Conservation (phyloP, 2,888 invertebrate genomes). For the Tinea trinotella region DNA sequence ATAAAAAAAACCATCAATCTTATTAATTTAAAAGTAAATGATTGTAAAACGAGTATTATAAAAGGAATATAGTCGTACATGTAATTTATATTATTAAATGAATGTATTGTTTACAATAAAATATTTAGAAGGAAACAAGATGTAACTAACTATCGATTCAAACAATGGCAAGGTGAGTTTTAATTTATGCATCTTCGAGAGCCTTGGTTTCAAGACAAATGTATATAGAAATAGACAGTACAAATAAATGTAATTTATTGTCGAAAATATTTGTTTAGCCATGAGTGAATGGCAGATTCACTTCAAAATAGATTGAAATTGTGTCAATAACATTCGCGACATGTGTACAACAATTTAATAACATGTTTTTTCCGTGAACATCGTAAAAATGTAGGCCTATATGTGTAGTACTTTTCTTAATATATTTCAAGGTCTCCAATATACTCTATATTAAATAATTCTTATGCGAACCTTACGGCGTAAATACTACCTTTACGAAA, state of each 20-base stretch:
- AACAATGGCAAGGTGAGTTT: slow-evolving; percentile 6
- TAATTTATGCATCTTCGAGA: slow-evolving; percentile 1
- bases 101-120: background rate
- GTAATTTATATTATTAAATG: background rate
- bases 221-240: slow-evolving; percentile 6
- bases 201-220: background rate
- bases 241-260: background rate
- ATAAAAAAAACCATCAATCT: too few species aligned
- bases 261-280: background rate
- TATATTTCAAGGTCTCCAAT: too few species aligned
- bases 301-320: background rate
- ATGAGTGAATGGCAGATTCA: background rate
- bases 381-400: too few species aligned
- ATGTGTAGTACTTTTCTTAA: too few species aligned
- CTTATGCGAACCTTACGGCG: too few species aligned
- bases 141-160: background rate
- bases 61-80: background rate
- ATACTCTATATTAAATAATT: too few species aligned
- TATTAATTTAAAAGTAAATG: too few species aligned
- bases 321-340: background rate
- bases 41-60: too few species aligned
- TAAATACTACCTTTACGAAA: too few species aligned
- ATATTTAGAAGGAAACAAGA: slow-evolving; percentile 2
- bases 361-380: too few species aligned
- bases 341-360: too few species aligned